Conservation (phyloP, 1,140 invertebrate species). For the Drosophila azteca region DNA sequence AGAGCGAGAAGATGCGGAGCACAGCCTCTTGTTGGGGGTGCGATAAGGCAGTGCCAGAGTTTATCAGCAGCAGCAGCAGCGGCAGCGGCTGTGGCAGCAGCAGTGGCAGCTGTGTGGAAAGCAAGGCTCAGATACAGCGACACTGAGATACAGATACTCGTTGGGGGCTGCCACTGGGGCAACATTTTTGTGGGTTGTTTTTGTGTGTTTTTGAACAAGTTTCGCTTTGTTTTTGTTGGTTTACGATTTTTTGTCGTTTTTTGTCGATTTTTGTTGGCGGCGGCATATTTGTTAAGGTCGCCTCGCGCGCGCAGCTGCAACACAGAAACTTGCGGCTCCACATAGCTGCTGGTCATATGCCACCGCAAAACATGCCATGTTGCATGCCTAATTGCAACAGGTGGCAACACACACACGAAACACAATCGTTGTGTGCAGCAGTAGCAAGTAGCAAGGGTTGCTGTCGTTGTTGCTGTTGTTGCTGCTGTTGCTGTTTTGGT, state of each 20-base stretch:
- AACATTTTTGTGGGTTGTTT: conserved; percentile 38
- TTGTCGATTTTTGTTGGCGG: conserved; percentile 19
- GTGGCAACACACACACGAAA: conserved; percentile 58
- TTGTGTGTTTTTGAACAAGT: conserved; percentile 63
- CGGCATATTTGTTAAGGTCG: conserved; percentile 81
- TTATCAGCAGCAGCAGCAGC: conserved; percentile 55
- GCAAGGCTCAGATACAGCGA: conserved; percentile 44
- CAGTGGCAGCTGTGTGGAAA: conserved; percentile 25
- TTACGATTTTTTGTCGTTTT: conserved; percentile 22
- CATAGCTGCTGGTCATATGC: conserved; percentile 75
- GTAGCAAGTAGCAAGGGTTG: too few species aligned
- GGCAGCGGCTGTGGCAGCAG: background rate
- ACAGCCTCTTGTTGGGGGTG: conserved; percentile 66
- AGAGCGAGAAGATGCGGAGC: conserved; percentile 22
- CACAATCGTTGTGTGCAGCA: too few species aligned
- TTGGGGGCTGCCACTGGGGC: conserved; percentile 34
- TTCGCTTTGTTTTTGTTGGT: conserved; percentile 16
- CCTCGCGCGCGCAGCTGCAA: conserved; percentile 58
- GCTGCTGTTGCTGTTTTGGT: conserved; percentile 26
- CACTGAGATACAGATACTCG: conserved; percentile 41
- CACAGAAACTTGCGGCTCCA: conserved; percentile 32
- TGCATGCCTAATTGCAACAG: conserved; percentile 82
- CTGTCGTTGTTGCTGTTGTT: conserved; percentile 25
- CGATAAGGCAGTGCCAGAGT: conserved; percentile 71
- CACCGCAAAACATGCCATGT: conserved; percentile 74